Percentiles rank a stretch among this genome's conserved stretches.
phyloP scores from a whole-genome alignment of 1,140 invertebrate species.

The Saccostrea echinata region DNA sequence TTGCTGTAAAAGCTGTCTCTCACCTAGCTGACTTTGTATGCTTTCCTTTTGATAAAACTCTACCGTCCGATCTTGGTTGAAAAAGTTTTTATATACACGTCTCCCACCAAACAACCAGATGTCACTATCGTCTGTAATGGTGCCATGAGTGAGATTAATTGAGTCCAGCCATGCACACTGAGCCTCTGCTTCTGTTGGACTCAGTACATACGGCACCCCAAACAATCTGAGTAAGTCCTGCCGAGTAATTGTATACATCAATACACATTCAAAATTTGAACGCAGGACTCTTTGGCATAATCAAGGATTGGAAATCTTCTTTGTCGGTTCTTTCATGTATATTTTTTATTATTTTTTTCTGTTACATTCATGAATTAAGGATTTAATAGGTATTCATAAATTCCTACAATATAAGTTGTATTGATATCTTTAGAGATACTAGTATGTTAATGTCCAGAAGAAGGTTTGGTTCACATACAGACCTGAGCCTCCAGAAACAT shows the following conservation, averaged over 20 bases:
- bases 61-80: constrained; percentile 93
- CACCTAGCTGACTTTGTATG: constrained; percentile 90
- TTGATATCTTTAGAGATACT: too few relatives aligned
- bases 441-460: too few relatives aligned
- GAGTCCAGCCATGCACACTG: constrained; percentile 89
- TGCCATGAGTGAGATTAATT: constrained; percentile 76
- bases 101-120: constrained; percentile 98
- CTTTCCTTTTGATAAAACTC: constrained; percentile 89
- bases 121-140: constrained; percentile 98
- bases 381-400: too few relatives aligned
- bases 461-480: neutral
- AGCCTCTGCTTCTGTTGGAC: constrained; percentile 98
- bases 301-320: too few relatives aligned
- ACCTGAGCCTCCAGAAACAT: constrained; percentile 93
- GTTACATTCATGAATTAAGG: too few relatives aligned
- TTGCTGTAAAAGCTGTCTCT: neutral
- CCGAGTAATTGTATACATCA: neutral
- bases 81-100: constrained; percentile 98
- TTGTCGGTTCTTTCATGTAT: too few relatives aligned
- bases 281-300: too few relatives aligned
- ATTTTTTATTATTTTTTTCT: too few relatives aligned
- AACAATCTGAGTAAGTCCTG: constrained; percentile 93
- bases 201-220: constrained; percentile 96
- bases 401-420: too few relatives aligned
- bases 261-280: too few relatives aligned